Base-by-base conservation (phyloP, 2,888 invertebrate genomes). In the Tetragnatha montana region DNA sequence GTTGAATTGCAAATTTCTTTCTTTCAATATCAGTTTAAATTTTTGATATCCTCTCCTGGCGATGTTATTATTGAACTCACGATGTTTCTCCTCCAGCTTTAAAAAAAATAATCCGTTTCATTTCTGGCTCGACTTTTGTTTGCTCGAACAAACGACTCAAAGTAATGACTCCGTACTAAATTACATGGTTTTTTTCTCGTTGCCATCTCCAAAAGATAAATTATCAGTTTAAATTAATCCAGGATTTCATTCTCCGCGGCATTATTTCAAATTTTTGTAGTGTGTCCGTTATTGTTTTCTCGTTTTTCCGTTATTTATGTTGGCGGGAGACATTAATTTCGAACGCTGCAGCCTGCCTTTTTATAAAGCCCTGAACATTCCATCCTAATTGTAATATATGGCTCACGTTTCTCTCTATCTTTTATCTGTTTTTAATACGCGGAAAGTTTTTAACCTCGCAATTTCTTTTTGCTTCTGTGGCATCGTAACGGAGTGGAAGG, bases 221-320 rank as follows among this genome's bases (percentile, higher is more conserved):
- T 82, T 82, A 81, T 74, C 73, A 60, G 51, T 74, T 73, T 73
- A 82, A 82, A 82, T 73, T 74, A 74, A 82, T 70, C 49, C 22
- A 17, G 19, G 69, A n/a, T 70, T 21, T 50, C 49, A 10, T 14
- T 81, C 50, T 81, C 60, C 50, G 50, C 50, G 6, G n/a, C 49
- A 19, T 8, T 51, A 70, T 50, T 60, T 19, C 50, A 22, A 21
- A 71, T 50, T 19, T 81, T 81, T 50, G 50, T 47, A 47, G 49
- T 71, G 17, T 81, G 19, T 21, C 6, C 14, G 14, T 17, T 76
- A 17, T n/a, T 76, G 47, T 12, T 60, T 74, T 60, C 60, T 17
- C 47, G 22, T 71, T 51, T 75, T 79, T 17, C 51, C 14, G 14
- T 79, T 79, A 79, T 51, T 73, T 74, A 21, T 22, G 71, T 51